Conservation (phyloP, 2,888 invertebrate species). For the Suillia variegata region DNA sequence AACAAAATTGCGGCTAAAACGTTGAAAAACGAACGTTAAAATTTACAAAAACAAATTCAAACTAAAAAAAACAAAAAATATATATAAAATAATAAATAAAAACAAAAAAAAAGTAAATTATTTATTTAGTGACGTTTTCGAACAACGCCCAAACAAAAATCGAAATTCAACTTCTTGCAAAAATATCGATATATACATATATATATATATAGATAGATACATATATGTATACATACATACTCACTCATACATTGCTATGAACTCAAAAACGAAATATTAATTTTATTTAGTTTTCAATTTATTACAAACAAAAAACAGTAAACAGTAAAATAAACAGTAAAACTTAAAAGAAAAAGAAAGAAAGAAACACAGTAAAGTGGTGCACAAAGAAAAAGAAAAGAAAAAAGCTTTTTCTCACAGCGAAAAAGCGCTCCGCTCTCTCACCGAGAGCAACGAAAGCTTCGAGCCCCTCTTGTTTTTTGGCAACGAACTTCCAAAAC, state of each 20-base stretch:
- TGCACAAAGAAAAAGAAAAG: no score
- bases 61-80: constrained; percentile 1
- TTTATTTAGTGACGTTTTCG: constrained; percentile 58
- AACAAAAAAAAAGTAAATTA: no score
- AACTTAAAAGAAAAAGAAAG: constrained; percentile 43
- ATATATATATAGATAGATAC: no score
- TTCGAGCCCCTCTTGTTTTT: constrained; percentile 33
- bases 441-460: neutral
- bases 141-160: constrained; percentile 64
- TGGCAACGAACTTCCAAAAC: constrained; percentile 21
- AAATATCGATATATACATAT: constrained; percentile 40
- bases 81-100: constrained; percentile 7
- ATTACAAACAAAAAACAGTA: neutral
- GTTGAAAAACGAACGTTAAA: neutral
- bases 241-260: no score
- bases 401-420: constrained; percentile 23
- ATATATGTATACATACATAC: no score
- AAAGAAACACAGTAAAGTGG: constrained; percentile 41
- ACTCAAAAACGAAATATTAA: constrained; percentile 27
- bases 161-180: constrained; percentile 64
- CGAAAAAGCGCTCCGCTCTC: neutral
- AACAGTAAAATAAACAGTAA: constrained; percentile 45
- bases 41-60: constrained; percentile 11
- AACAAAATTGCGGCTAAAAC: neutral
- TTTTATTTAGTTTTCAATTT: constrained; percentile 29